Evolutionary conservation across 2,888 invertebrate genomes (phyloP).

Genomic region (Halictus ligatus): DNA sequence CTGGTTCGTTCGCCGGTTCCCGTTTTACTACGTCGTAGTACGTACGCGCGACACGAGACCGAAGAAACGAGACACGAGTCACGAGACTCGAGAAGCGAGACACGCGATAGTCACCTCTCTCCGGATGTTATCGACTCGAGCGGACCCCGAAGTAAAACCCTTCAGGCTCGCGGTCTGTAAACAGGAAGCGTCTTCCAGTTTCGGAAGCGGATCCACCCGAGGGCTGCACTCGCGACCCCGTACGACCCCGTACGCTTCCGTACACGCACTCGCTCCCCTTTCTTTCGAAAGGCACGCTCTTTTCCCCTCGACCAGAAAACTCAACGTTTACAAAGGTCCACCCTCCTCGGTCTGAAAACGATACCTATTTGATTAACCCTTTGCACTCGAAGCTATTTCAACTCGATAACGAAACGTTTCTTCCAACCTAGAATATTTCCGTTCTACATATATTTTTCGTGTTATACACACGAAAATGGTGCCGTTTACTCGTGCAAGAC

Average conservation of each 20-base stretch:
- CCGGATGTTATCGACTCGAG: slow-evolving; percentile 66
- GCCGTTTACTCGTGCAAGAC: too few species aligned
- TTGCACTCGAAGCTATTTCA: too few species aligned
- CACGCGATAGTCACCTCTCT: slow-evolving; percentile 57
- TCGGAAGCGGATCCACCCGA: neutral
- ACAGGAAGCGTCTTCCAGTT: slow-evolving; percentile 68
- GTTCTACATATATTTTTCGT: too few species aligned
- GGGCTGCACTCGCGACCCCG: neutral
- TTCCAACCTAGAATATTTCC: too few species aligned
- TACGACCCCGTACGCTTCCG: neutral
- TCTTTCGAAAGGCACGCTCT: neutral
- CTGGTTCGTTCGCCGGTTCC: slow-evolving; percentile 68
- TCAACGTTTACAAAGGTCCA: too few species aligned
- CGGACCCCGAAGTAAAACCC: slow-evolving; percentile 48
- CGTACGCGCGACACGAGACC: slow-evolving; percentile 38
- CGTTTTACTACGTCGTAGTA: slow-evolving; percentile 77
- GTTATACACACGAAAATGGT: too few species aligned
- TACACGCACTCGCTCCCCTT: neutral
- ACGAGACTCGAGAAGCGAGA: neutral
- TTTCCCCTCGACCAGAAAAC: neutral
- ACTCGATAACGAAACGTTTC: too few species aligned
- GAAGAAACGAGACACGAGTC: slow-evolving; percentile 42
- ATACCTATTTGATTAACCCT: too few species aligned
- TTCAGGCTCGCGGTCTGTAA: slow-evolving; percentile 63
- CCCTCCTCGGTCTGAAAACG: too few species aligned